Percentiles rank a stretch among this genome's conserved stretches.
Evolutionary conservation across 2,888 invertebrate species (phyloP).

Genomic region (Cremastobaeus sp.): DNA sequence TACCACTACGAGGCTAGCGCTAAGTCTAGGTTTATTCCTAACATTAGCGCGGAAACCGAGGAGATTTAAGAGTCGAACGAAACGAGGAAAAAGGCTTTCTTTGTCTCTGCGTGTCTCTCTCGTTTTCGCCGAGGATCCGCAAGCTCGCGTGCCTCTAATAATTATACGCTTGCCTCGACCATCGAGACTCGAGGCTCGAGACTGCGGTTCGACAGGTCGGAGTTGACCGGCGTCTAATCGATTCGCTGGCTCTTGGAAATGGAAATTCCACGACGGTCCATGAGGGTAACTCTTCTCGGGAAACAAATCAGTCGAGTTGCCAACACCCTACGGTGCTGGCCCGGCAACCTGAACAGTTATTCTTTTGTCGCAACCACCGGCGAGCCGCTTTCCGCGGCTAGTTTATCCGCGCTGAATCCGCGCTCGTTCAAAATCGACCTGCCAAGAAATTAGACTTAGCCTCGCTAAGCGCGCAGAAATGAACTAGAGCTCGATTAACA

Average conservation of each 20-base stretch:
- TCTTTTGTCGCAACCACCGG: slow-evolving; percentile 25
- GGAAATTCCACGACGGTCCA: slow-evolving; percentile 71
- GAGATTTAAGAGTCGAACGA: slow-evolving; percentile 33
- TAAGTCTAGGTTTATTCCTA: slow-evolving; percentile 68
- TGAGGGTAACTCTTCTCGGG: slow-evolving; percentile 62
- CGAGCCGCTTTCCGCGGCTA: no score
- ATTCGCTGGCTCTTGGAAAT: slow-evolving; percentile 74
- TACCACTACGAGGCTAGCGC: slow-evolving; percentile 63
- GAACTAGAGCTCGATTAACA: slow-evolving; percentile 44
- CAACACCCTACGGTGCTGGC: slow-evolving; percentile 11
- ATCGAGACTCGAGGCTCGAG: slow-evolving; percentile 67
- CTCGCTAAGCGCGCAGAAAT: slow-evolving; percentile 28
- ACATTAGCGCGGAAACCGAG: slow-evolving; percentile 39
- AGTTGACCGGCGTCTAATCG: slow-evolving; percentile 77
- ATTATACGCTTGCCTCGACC: slow-evolving; percentile 75
- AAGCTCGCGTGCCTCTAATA: slow-evolving; percentile 76
- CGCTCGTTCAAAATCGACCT: no score
- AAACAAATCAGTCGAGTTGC: slow-evolving; percentile 26
- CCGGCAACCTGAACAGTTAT: slow-evolving; percentile 16
- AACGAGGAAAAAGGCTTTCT: slow-evolving; percentile 49
- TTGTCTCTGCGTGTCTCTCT: slow-evolving; percentile 22
- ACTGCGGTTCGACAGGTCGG: slow-evolving; percentile 74
- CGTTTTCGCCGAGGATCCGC: slow-evolving; percentile 65
- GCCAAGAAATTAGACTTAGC: background rate
- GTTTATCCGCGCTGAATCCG: no score